These are phyloP conservation scores for Bergia puertoricense DNA, from an alignment of 92 coral and sea anemone species.

Conservation along the genomic window DNA sequence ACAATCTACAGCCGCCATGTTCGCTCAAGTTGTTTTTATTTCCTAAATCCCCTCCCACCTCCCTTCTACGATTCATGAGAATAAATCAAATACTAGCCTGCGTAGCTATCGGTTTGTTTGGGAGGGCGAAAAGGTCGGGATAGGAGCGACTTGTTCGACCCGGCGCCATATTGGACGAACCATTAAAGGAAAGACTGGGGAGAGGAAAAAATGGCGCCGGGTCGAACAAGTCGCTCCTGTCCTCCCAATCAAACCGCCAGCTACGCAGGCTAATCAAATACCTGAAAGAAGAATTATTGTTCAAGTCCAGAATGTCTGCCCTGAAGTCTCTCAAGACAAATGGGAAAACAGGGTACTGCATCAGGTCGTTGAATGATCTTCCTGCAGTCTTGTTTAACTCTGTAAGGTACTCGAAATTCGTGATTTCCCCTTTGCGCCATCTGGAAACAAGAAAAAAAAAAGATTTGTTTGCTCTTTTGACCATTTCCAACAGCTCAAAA, in stretches of 20 bases:
- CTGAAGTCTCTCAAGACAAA: constrained; percentile 88
- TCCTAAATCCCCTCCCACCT: background rate
- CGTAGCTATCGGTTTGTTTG: too few relatives aligned
- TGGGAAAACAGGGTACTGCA: constrained; percentile 99
- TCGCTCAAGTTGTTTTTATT: background rate
- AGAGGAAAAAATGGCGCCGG: too few relatives aligned
- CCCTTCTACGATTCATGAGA: background rate
- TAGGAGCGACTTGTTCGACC: too few relatives aligned
- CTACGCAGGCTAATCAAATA: constrained; percentile 11
- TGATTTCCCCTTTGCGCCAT: constrained; percentile 89
- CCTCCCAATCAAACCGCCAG: too few relatives aligned
- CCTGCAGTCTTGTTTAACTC: constrained; percentile 98
- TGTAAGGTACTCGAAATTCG: constrained; percentile 93
- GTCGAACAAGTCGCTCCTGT: too few relatives aligned
- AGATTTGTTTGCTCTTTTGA: background rate
- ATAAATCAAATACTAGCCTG: too few relatives aligned
- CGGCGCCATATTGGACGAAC: too few relatives aligned
- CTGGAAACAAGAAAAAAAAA: constrained; percentile 42
- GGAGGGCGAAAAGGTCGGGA: too few relatives aligned
- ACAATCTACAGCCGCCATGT: too few relatives aligned
- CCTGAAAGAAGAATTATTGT: constrained; percentile 72
- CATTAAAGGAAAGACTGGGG: too few relatives aligned
- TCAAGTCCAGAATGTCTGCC: constrained; percentile 87
- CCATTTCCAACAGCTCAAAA: too few relatives aligned
- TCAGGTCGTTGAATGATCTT: constrained; percentile 93